Percentiles rank a stretch among this genome's conserved stretches.
These are phyloP conservation scores for Zosterops pallidus DNA, from an alignment of 2,113 vertebrate species.

Conservation along the genomic window DNA sequence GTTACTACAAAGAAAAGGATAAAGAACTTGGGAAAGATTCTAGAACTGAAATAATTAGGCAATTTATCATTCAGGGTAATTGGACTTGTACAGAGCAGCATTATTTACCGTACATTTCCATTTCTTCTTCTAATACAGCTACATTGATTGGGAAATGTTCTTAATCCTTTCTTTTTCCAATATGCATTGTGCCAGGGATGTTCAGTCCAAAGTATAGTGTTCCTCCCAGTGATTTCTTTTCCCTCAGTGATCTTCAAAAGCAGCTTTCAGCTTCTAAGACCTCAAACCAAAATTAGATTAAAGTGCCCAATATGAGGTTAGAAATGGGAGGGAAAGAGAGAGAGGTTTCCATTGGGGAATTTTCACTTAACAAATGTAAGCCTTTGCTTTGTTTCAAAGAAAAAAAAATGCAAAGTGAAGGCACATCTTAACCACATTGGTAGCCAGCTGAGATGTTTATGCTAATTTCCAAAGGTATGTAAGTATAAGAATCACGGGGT, in stretches of 20 bases:
- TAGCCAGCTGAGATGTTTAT: slow-evolving; percentile 56
- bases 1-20: slow-evolving; percentile 43
- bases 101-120: slow-evolving; percentile 53
- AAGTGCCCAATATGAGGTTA: slow-evolving; percentile 61
- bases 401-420: slow-evolving; percentile 42
- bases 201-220: slow-evolving; percentile 45
- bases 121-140: slow-evolving; percentile 49
- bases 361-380: slow-evolving; percentile 59
- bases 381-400: slow-evolving; percentile 57
- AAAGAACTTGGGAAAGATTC: slow-evolving; percentile 40
- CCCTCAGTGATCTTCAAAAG: slow-evolving; percentile 61
- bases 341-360: slow-evolving; percentile 2
- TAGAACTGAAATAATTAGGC: slow-evolving; percentile 57
- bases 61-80: slow-evolving; percentile 66
- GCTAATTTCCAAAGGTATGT: slow-evolving; percentile 53
- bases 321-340: slow-evolving; percentile 31
- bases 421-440: slow-evolving; percentile 38
- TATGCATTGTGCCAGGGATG: background rate
- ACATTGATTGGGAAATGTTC: slow-evolving; percentile 16
- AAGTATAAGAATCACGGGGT: slow-evolving; percentile 30
- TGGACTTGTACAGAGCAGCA: slow-evolving; percentile 47
- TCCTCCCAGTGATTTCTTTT: slow-evolving; percentile 64
- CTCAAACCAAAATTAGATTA: slow-evolving; percentile 66
- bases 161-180: slow-evolving; percentile 39
- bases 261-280: slow-evolving; percentile 53